phyloP scores from a whole-genome alignment of 1,140 invertebrate genomes.

The Gyrodactylus salaris region DNA sequence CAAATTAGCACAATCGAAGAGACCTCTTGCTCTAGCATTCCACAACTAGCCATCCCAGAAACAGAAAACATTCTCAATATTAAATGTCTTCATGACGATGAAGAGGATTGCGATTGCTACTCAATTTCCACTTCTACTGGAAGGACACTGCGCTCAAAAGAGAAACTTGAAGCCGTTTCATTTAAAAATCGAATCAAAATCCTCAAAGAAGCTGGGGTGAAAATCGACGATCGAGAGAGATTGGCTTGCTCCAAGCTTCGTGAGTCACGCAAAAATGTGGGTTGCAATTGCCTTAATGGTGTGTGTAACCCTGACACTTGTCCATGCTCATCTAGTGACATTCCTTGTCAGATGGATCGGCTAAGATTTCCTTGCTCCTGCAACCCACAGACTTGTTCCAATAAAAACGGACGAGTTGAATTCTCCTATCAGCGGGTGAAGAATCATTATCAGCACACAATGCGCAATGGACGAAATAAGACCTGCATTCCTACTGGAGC shows the following conservation, averaged over 20 bases:
- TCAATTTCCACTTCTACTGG: conserved; percentile 2
- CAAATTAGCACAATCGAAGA: not conserved
- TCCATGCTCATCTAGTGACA: conserved; percentile 58
- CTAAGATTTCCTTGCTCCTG: conserved; percentile 82
- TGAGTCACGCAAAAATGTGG: conserved; percentile 50
- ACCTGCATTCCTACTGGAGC: not conserved
- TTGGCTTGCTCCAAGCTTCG: conserved; percentile 67
- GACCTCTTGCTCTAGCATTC: not conserved
- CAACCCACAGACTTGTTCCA: conserved; percentile 59
- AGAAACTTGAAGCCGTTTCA: conserved; percentile 3
- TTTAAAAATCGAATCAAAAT: not conserved
- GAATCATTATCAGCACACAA: conserved; percentile 85
- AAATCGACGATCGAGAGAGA: conserved; percentile 67
- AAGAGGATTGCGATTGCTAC: not conserved
- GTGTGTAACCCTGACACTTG: conserved; percentile 73
- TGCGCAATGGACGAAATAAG: not conserved
- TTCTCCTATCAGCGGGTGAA: conserved; percentile 72
- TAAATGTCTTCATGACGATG: conserved; percentile 1
- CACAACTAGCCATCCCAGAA: not conserved
- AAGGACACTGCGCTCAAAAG: conserved; percentile 5
- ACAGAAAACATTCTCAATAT: not conserved
- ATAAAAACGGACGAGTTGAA: conserved; percentile 58
- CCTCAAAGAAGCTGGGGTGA: conserved; percentile 14
- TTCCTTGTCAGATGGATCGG: conserved; percentile 79
- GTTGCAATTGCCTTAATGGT: conserved; percentile 55